Conservation (phyloP, 2,797 vertebrate species). For the Petrocephalus sullivani region DNA sequence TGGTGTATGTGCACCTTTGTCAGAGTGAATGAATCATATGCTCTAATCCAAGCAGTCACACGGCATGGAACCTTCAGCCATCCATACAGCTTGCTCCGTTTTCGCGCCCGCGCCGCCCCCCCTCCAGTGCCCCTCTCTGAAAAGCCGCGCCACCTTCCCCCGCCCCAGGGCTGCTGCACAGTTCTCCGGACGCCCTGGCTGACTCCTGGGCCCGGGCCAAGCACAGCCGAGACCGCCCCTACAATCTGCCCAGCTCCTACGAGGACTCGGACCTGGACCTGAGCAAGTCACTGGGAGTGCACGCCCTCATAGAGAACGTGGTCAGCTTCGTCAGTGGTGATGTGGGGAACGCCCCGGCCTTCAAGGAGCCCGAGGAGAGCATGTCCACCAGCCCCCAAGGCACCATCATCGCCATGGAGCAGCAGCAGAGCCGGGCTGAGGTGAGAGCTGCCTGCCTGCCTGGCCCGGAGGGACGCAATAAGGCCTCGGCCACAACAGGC, state of each 20-base stretch:
- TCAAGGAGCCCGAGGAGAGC: conserved; percentile 90
- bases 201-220: conserved; percentile 86
- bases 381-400: conserved; percentile 94
- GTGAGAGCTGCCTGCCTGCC: conserved; percentile 45
- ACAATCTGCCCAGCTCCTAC: conserved; percentile 69
- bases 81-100: neutral
- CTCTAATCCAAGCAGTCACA: conserved; percentile 37
- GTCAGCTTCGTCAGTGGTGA: conserved; percentile 92
- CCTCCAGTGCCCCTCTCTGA: conserved; percentile 35
- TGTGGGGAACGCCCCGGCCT: conserved; percentile 79
- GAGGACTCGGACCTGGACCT: conserved; percentile 82
- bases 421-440: conserved; percentile 90
- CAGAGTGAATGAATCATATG: conserved; percentile 20
- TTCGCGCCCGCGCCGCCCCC: too few species aligned
- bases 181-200: conserved; percentile 66
- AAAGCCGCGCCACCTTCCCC: conserved; percentile 17
- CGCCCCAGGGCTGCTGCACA: conserved; percentile 52
- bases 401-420: conserved; percentile 86
- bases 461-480: neutral
- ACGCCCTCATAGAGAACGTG: conserved; percentile 89
- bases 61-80: conserved; percentile 43
- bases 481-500: neutral
- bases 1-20: conserved; percentile 23
- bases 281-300: conserved; percentile 76
- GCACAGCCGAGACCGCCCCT: conserved; percentile 74